Base-by-base conservation (phyloP, 2,888 invertebrate genomes). In the Polymixis flavicincta region DNA sequence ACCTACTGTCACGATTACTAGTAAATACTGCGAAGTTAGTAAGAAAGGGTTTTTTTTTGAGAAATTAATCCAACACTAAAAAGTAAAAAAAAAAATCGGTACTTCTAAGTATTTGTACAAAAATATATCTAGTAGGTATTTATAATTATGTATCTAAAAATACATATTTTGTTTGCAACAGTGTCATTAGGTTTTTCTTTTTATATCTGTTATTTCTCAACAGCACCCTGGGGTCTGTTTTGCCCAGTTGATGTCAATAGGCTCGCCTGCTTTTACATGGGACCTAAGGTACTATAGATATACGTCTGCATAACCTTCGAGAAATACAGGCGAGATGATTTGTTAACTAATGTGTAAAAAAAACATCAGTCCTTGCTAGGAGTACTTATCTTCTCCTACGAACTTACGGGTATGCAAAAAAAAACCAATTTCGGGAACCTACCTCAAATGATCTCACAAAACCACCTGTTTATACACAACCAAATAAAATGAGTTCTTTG, bases 1-100 rank as follows among this genome's bases (percentile, higher is more conserved):
- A 71, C 70, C 70, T 76, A 82, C 22, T 72, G 69, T 77, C 86
- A 83, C 80, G 79, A 74, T 76, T 70, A 61, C 32, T 72, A 42
- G 64, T 52, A 45, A 0, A 2, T 9, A 65, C 63, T 74, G 2
- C 14, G 5, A 48, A 68, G 64, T 71, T 60, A 57, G 14, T 32
- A 32, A 32, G 55, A 63, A 48, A 45, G 37, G 54, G 50, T 48
- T 17, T 52, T 19, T 14, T 71, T 50, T 11, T 22, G n/a, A 28
- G 6, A 22, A 32, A 50, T 25, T 48, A 17, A n/a, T 68, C 32
- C 13, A 68, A 28, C n/a, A 32, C 32, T n/a, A n/a, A n/a, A n/a
- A n/a, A n/a, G n/a, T n/a, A n/a, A n/a, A n/a, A n/a, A n/a, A n/a
- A n/a, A n/a, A n/a, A n/a, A n/a, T n/a, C n/a, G n/a, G n/a, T n/a